Percentiles rank a stretch among this genome's conserved stretches.
Conservation (phyloP, 1,140 invertebrate species). For the Trichonephila inaurata region DNA sequence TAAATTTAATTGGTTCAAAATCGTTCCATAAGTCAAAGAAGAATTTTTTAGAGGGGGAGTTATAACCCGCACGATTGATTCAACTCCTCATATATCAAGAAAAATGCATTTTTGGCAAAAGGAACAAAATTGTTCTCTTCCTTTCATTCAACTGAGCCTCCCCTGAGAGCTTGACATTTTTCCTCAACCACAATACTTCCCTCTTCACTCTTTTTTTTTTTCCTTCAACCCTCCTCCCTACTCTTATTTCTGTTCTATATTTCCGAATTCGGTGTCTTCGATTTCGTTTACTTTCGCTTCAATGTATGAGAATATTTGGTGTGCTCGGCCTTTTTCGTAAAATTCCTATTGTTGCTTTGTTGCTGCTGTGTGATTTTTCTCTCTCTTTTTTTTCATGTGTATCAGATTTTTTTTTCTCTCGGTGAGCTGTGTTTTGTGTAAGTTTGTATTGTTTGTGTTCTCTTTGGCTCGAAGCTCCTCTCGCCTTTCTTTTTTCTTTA, state of each 20-base stretch:
- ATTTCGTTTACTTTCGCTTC: slow-evolving; percentile 35
- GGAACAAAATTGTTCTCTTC: neutral
- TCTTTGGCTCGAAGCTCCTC: neutral
- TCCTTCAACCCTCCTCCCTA: neutral
- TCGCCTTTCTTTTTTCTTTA: neutral
- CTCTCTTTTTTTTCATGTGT: neutral
- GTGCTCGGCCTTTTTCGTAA: slow-evolving; percentile 9
- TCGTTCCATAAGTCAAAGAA: too few relatives aligned
- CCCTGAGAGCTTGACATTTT: neutral
- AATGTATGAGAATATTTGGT: slow-evolving; percentile 40
- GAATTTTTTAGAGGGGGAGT: too few relatives aligned
- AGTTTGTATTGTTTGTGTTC: slow-evolving; percentile 1
- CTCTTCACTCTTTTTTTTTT: neutral
- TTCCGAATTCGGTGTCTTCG: slow-evolving; percentile 6
- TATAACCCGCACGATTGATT: neutral
- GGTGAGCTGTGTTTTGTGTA: neutral
- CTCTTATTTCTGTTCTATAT: slow-evolving; percentile 17
- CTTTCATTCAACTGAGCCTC: slow-evolving; percentile 16
- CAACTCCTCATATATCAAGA: slow-evolving; percentile 13
- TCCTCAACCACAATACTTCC: slow-evolving; percentile 25
- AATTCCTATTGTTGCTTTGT: slow-evolving; percentile 17
- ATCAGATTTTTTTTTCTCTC: neutral
- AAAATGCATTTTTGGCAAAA: neutral
- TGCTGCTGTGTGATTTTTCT: neutral
- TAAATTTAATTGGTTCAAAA: too few relatives aligned